A percentile compares a stretch with the other conserved stretches of the same genome.
Evolutionary conservation across 2,113 vertebrate genomes (phyloP).

Genomic region (Aegotheles bennettii): DNA sequence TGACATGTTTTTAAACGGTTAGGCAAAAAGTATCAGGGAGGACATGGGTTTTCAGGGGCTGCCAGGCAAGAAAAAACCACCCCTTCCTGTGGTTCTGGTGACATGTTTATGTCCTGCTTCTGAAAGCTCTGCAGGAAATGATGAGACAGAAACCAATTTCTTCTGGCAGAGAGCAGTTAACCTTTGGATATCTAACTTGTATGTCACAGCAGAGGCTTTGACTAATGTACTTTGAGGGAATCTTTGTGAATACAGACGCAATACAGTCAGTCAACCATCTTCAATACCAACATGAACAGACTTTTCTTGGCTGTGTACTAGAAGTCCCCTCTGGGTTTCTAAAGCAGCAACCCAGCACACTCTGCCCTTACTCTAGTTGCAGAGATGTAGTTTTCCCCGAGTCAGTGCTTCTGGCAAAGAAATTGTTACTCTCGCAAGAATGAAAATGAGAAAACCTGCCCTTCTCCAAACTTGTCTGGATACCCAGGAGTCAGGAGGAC

Average conservation of each 20-base stretch:
- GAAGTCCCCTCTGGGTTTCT: neutral
- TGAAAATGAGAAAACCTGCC: conserved; percentile 31
- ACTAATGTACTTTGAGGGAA: neutral
- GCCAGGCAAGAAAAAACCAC: neutral
- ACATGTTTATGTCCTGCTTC: neutral
- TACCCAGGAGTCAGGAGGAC: neutral
- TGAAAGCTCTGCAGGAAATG: neutral
- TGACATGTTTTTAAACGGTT: neutral
- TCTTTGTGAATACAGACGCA: neutral
- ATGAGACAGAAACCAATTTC: neutral
- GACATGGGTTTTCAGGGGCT: neutral
- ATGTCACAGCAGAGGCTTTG: neutral
- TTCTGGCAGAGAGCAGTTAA: neutral
- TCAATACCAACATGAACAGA: neutral
- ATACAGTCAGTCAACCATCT: neutral
- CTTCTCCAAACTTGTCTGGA: conserved; percentile 4
- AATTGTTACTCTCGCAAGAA: neutral
- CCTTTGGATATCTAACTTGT: neutral
- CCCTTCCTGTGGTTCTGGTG: neutral
- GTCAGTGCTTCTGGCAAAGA: conserved; percentile 4
- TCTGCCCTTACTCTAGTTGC: neutral
- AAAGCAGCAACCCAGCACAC: neutral
- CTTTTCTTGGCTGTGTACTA: neutral
- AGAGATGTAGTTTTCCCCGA: neutral
- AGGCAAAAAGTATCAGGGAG: neutral